phyloP scores from a whole-genome alignment of 2,888 invertebrate species.

The Noctua janthina region DNA sequence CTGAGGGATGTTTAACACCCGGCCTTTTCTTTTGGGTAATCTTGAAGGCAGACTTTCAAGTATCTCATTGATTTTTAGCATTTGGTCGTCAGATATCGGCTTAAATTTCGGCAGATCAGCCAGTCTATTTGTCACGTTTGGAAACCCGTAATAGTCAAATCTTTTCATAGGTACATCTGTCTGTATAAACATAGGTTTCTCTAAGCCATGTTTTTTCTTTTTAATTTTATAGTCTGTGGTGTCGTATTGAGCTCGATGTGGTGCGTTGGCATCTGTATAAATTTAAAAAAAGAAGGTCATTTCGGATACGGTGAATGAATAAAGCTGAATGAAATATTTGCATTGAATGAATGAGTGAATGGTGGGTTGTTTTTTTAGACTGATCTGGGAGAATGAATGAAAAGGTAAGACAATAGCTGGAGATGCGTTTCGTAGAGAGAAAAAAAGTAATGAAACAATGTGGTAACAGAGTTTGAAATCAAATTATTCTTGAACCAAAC shows the following conservation, averaged over 20 bases:
- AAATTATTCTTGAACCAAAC: background rate
- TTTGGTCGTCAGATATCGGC: conserved; percentile 87
- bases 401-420: conserved; percentile 25
- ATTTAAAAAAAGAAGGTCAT: conserved; percentile 74
- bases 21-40: conserved; percentile 75
- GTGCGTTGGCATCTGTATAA: conserved; percentile 87
- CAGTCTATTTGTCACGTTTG: conserved; percentile 75
- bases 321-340: conserved; percentile 47
- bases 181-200: conserved; percentile 87
- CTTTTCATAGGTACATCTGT: conserved; percentile 77
- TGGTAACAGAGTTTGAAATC: conserved; percentile 8
- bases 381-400: conserved; percentile 55
- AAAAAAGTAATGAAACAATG: background rate
- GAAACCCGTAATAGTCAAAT: conserved; percentile 76
- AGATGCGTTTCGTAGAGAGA: conserved; percentile 12
- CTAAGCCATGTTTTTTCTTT: conserved; percentile 72
- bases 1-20: conserved; percentile 69
- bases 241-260: conserved; percentile 84
- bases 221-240: conserved; percentile 68
- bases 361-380: conserved; percentile 21
- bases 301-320: conserved; percentile 65
- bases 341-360: conserved; percentile 50
- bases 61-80: conserved; percentile 82
- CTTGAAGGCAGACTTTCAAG: conserved; percentile 77
- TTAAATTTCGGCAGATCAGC: conserved; percentile 83